Base-by-base conservation (phyloP, 2,888 invertebrate genomes). In the Ormyrus pomaceus region DNA sequence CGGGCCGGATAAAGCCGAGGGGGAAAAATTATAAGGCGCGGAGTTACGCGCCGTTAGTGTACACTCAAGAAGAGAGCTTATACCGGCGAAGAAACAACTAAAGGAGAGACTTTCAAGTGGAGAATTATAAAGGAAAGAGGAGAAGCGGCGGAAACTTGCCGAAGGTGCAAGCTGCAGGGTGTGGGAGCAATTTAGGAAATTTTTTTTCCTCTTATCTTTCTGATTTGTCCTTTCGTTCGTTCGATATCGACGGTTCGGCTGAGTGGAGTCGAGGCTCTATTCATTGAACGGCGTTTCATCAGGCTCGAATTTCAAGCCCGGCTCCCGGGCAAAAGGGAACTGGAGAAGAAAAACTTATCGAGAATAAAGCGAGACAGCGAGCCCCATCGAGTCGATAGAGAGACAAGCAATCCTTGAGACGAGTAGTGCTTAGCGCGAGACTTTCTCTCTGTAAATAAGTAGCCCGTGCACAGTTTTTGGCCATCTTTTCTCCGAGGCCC, bases 321-420 rank as follows among this genome's bases (percentile, higher is more conserved):
- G 45, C 45, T 34, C 34, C 62, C 2, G 45, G 62, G 34, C 34
- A 34, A 34, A 34, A 34, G 34, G 64, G 45, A 64, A 46, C 11
- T 48, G 46, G 48, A 45, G 46, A 46, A 34, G 62, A 46, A 48
- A 64, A 64, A 48, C 6, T 64, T 64, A 64, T 64, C 64, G 64
- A 48, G 64, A 64, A 48, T 64, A 64, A 64, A 64, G 64, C n/a
- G 64, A 64, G 64, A 64, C 11, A 34, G 34, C 34, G 34, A 34
- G 34, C 34, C 34, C 45, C 64, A n/a, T 64, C 46, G 64, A 64
- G 48, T 64, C 46, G n/a, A 64, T 45, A 48, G 48, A 48, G 64
- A 64, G 64, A 64, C 64, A 64, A 64, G 64, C n/a, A 48, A 64
- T 64, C 48, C 64, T 64, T 6, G 48, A 64, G 64, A 64, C 64